phyloP scores from a whole-genome alignment of 2,797 vertebrate genomes.

The Telmatherina bonti region DNA sequence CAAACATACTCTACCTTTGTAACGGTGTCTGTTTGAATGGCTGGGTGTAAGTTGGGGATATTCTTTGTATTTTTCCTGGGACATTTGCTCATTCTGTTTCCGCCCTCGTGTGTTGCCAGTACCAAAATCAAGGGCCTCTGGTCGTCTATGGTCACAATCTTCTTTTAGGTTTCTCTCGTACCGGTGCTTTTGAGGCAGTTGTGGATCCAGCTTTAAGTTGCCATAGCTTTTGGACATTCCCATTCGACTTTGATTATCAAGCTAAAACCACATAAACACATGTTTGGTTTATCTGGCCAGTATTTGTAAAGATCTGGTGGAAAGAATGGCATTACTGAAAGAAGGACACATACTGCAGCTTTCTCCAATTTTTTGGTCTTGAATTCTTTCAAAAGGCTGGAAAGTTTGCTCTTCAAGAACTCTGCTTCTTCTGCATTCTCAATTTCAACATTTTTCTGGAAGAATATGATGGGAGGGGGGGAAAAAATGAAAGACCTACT shows the following conservation, averaged over 20 bases:
- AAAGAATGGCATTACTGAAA: not conserved
- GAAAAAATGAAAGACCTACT: not conserved
- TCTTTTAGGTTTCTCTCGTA: constrained; percentile 50
- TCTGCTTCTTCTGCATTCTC: constrained; percentile 82
- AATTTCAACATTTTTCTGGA: constrained; percentile 82
- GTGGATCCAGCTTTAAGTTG: constrained; percentile 27
- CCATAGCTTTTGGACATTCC: constrained; percentile 54
- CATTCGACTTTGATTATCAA: constrained; percentile 38
- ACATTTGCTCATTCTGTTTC: constrained; percentile 37
- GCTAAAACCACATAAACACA: constrained; percentile 45
- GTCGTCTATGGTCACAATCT: constrained; percentile 44
- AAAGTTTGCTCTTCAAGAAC: constrained; percentile 83
- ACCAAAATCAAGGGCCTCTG: constrained; percentile 38
- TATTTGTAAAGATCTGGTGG: not conserved
- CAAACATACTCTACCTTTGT: constrained; percentile 63
- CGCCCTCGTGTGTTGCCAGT: constrained; percentile 43
- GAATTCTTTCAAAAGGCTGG: constrained; percentile 82
- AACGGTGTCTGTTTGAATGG: constrained; percentile 48
- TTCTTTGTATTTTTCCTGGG: constrained; percentile 32
- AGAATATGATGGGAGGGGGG: not conserved
- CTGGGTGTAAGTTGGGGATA: constrained; percentile 40
- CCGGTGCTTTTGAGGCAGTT: constrained; percentile 24
- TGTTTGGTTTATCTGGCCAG: not conserved
- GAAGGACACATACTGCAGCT: constrained; percentile 63
- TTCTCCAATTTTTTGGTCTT: constrained; percentile 74